Base-by-base conservation (phyloP, 2,797 vertebrate genomes). In the Epinephelus awoara region DNA sequence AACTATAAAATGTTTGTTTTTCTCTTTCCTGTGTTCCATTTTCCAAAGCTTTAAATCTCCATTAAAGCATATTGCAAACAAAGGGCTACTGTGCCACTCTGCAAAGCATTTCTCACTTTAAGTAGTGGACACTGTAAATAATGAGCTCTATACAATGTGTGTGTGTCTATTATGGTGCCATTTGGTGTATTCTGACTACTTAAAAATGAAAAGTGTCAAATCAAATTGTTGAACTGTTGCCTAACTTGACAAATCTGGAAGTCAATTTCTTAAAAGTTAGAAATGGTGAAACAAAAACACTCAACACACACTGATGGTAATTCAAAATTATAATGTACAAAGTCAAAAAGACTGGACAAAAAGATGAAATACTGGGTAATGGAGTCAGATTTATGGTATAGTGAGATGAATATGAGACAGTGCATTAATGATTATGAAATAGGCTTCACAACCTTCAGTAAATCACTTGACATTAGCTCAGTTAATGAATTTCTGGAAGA, bases 1-100 rank as follows among this genome's bases (percentile, higher is more conserved):
- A 55, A 46, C 8, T 47, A 9, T 61, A 19, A 65, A 56, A 44
- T 38, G 38, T 62, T 59, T 61, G 3, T 67, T 3, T 65, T 66
- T 75, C 7, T 52, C 17, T 18, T 8, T 79, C 15, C 29, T 5
- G 29, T 15, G 6, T 49, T 54, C 55, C 0, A 25, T 66, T 63
- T 57, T 63, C 0, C 19, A 67, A 57, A 56, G 18, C 42, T 42
- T 63, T 18, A 61, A 17, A 51, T 56, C 38, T 17, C 14, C 40
- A 0, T 2, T 25, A 27, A 47, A 27, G 5, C 4, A 14, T 19
- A 17, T 10, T 47, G 42, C 17, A 64, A 49, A 63, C 29, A 56
- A 61, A 54, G 40, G 47, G 1, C 10, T 0, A 14, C 17, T 62
- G 62, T 5, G 11, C 15, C 44, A 42, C 21, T n/a, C n/a, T 51